Percentiles rank a stretch among this genome's conserved stretches.
Evolutionary conservation across 2,888 invertebrate genomes (phyloP).

Genomic region (Ichneumoninae sp.): DNA sequence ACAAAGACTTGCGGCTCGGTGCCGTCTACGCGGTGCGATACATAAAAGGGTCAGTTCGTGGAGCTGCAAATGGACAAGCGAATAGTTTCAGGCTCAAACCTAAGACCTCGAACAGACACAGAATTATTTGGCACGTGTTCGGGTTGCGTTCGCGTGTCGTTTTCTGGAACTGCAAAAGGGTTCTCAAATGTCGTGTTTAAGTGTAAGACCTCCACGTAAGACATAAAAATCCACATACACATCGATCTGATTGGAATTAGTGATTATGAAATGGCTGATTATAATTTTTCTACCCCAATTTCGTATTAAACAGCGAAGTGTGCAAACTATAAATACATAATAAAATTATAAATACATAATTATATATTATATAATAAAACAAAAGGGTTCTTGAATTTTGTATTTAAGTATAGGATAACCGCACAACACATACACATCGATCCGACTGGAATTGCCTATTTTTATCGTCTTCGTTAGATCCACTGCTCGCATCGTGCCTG

Average conservation of each 20-base stretch:
- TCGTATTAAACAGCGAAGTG: constrained; percentile 26
- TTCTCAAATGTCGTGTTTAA: constrained; percentile 66
- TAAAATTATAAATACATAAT: too few species aligned
- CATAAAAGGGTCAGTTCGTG: constrained; percentile 13
- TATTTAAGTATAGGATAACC: too few species aligned
- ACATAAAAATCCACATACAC: neutral
- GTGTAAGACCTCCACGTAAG: constrained; percentile 23
- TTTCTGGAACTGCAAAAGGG: constrained; percentile 42
- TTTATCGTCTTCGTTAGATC: too few species aligned
- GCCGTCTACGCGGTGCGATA: constrained; percentile 38
- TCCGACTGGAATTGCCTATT: too few species aligned
- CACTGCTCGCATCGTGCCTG: too few species aligned
- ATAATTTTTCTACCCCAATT: neutral
- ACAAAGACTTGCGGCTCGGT: constrained; percentile 6
- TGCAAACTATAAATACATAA: neutral
- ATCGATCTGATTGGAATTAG: too few species aligned
- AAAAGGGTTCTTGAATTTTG: too few species aligned
- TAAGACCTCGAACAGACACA: constrained; percentile 31
- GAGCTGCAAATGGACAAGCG: constrained; percentile 56
- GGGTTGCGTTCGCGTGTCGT: neutral
- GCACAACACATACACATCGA: too few species aligned
- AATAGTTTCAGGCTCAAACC: constrained; percentile 54
- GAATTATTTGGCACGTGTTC: constrained; percentile 55
- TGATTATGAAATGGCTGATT: too few species aligned
- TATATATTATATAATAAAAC: too few species aligned